Percentiles rank a stretch among this genome's conserved stretches.
phyloP scores from a whole-genome alignment of 2,113 vertebrate genomes.

The Himantopus leucocephalus region DNA sequence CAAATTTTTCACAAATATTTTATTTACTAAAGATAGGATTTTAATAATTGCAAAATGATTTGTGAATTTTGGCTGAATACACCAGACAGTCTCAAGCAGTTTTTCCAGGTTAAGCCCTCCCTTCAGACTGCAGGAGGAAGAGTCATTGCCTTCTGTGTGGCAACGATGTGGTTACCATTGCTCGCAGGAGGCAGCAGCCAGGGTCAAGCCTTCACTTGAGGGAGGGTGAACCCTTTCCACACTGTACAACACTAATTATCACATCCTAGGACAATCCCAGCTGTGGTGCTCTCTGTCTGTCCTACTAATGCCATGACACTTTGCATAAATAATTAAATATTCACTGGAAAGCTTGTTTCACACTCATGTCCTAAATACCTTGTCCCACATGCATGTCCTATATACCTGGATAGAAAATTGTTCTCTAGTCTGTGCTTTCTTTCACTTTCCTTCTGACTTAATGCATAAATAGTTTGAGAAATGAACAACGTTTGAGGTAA shows the following conservation, averaged over 20 bases:
- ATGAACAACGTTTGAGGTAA: background rate
- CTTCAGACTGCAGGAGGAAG: background rate
- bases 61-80: background rate
- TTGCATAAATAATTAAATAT: background rate
- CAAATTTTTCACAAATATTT: background rate
- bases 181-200: background rate
- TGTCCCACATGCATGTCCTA: background rate
- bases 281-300: background rate
- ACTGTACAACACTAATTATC: background rate
- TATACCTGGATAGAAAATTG: background rate
- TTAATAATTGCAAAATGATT: background rate
- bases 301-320: background rate
- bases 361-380: background rate
- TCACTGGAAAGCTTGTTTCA: background rate
- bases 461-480: background rate
- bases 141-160: background rate
- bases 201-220: background rate
- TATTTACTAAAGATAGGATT: background rate
- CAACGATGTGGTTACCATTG: background rate
- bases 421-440: background rate
- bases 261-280: background rate
- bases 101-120: background rate
- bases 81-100: background rate
- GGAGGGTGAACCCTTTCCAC: background rate
- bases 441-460: background rate